Evolutionary conservation across 2,113 vertebrate genomes (phyloP), one percentile per base, ranked within the genome.

Genomic region (Microcebus tavaratra): DNA sequence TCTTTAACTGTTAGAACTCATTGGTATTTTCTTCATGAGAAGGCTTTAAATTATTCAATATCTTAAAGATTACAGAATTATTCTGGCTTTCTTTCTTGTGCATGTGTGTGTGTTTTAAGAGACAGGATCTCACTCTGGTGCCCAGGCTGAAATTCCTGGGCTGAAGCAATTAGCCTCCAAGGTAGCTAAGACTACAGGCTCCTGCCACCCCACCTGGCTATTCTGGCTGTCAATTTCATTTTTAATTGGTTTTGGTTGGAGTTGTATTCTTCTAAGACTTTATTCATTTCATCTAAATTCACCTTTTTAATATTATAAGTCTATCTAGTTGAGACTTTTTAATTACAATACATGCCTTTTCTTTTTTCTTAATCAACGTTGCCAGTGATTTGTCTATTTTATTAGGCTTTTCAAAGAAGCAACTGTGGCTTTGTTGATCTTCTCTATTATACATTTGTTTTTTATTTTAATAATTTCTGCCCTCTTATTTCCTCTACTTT

Each of bases 181-280:
- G 55, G 18, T 20, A 57, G 55, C 18, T 57, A 57, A 21, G 55
- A 57, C 55, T 57, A 57, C 6, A 8, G 55, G 18, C 18, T 57
- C 55, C 18, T 57, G 55, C 18, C 55, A 57, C 18, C 18, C 20
- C 6, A 57, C 18, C 53, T 21, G 20, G 18, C 55, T 57, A 57
- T 57, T 57, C 55, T 57, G 55, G 55, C 55, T 57, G 17, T 96
- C 29, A 80, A 68, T 75, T 90, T 93, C 17, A 21, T 75, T 97
- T 97, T 84, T 80, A 80, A 75, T 65, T 88, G 31, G 23, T 57
- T 95, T 91, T 91, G 57, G 50, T 65, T 95, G 83, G 55, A 84
- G 70, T 82, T 61, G 7, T 81, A 27, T 45, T 84, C 42, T 39
- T 70, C 68, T 67, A 63, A 12, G 17, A 67, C 55, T 88, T 85